Base-by-base conservation (phyloP, 2,797 vertebrate genomes). In the Lindbergichthys nudifrons region DNA sequence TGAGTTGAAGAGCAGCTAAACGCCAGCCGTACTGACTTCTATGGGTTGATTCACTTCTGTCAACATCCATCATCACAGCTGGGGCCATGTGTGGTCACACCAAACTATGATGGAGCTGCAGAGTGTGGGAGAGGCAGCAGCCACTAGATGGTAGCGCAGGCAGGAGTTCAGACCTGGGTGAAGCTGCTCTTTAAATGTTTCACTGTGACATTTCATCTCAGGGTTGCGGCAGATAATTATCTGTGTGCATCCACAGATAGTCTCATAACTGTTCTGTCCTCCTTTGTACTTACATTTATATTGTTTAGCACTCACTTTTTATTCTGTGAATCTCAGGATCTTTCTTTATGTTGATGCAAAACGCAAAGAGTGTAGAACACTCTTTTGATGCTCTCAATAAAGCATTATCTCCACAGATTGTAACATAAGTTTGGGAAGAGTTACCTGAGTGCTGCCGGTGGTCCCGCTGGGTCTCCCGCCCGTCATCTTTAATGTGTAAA, bases 381-480 rank as follows among this genome's bases (percentile, higher is more conserved):
- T 36, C 32, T 36, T 36, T 9, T 36, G 32, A 47, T 12, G 3
- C 11, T 9, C 12, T 54, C 11, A 11, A 14, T 30, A 2, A 15
- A 45, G 23, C 13, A 41, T 66, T 3, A 5, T 46, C 26, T 12
- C 51, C 41, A 30, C 41, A 45, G 3, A 54, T 3, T 15, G 21
- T 1, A n/a, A 3, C 21, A 42, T 14, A 60, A 0, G 19, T 47
- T 11, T 47, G 14, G 19, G 9, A 3, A 36, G 74, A 77, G 69
- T 85, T 96, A 96, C 95, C 95, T 96, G 94, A 93, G 89, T 89
- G 92, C 85, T 93, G 92, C 92, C 94, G 88, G 94, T 93, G 90
- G 90, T 94, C 85, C 93, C 92, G 85, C 93, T 79, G 81, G 93
- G 92, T 95, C 95, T 93, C 90, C 94, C 94, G 94, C 94, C 95